These are phyloP conservation scores for Heterodera schachtii DNA, from an alignment of 1,140 invertebrate genomes.

Conservation along the genomic window DNA sequence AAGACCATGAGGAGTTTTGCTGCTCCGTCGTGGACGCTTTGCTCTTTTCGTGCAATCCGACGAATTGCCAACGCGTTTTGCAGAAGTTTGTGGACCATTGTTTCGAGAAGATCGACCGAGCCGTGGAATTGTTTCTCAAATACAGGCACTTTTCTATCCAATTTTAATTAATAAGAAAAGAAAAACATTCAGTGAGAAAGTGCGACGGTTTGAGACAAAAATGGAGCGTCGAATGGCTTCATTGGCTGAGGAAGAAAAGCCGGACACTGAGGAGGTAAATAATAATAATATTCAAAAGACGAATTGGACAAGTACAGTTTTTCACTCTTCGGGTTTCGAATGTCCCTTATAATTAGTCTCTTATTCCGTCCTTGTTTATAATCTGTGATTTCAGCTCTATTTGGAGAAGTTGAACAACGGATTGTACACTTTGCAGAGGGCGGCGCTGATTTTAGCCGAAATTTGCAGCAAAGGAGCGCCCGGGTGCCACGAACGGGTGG, in stretches of 20 bases:
- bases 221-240: slow-evolving; percentile 66
- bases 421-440: slow-evolving; percentile 89
- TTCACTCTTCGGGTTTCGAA: too few relatives aligned
- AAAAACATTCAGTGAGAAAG: slow-evolving; percentile 47
- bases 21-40: slow-evolving; percentile 77
- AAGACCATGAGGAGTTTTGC: slow-evolving; percentile 80
- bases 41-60: slow-evolving; percentile 85
- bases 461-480: slow-evolving; percentile 76
- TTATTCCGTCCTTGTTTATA: background rate
- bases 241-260: slow-evolving; percentile 74
- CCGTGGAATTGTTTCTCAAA: slow-evolving; percentile 94
- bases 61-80: slow-evolving; percentile 83
- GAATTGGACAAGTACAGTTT: too few relatives aligned
- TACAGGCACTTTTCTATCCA: slow-evolving; percentile 72
- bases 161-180: slow-evolving; percentile 22
- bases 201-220: slow-evolving; percentile 67
- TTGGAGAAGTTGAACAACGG: slow-evolving; percentile 85
- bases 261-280: slow-evolving; percentile 16
- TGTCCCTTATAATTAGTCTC: too few relatives aligned
- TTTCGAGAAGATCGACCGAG: slow-evolving; percentile 93
- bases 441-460: slow-evolving; percentile 93
- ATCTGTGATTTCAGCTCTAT: slow-evolving; percentile 72
- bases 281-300: too few relatives aligned
- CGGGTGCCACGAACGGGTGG: slow-evolving; percentile 38
- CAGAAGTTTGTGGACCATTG: slow-evolving; percentile 98